A percentile compares a stretch with the other conserved stretches of the same genome.
phyloP scores from a whole-genome alignment of 2,113 vertebrate genomes.

The Silurus meridionalis region DNA sequence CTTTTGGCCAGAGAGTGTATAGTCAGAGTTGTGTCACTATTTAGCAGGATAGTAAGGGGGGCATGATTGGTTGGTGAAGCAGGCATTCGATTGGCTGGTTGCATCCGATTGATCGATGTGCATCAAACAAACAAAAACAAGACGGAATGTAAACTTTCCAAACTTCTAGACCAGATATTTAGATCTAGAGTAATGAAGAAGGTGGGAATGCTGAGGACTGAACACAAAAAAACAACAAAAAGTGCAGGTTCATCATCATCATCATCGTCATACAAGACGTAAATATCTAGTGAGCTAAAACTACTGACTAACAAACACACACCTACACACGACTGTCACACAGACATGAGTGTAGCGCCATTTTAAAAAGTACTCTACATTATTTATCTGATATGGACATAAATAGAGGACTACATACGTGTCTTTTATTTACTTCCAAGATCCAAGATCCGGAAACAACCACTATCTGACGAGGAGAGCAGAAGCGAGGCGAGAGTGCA shows the following conservation, averaged over 20 bases:
- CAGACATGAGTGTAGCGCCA: conserved; percentile 61
- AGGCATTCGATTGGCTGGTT: background rate
- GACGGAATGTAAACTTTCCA: background rate
- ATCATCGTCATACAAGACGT: conserved; percentile 65
- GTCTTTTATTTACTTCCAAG: background rate
- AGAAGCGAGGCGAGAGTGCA: background rate
- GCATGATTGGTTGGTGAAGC: background rate
- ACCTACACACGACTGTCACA: conserved; percentile 60
- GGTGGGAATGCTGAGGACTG: background rate
- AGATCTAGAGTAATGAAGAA: background rate
- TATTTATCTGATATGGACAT: conserved; percentile 68
- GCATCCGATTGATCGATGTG: background rate
- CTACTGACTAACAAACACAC: conserved; percentile 72
- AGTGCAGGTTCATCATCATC: conserved; percentile 12
- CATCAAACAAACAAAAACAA: background rate
- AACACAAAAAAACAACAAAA: background rate
- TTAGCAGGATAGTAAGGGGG: background rate
- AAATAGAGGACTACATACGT: conserved; percentile 53
- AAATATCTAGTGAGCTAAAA: conserved; percentile 69
- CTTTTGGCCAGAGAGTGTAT: no score
- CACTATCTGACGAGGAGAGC: background rate
- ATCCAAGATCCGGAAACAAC: background rate
- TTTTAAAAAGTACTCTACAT: conserved; percentile 55
- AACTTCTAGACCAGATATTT: background rate
- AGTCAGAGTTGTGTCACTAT: background rate